These are phyloP conservation scores for Drosophila sucinea DNA, from an alignment of 1,140 invertebrate species.

Conservation along the genomic window DNA sequence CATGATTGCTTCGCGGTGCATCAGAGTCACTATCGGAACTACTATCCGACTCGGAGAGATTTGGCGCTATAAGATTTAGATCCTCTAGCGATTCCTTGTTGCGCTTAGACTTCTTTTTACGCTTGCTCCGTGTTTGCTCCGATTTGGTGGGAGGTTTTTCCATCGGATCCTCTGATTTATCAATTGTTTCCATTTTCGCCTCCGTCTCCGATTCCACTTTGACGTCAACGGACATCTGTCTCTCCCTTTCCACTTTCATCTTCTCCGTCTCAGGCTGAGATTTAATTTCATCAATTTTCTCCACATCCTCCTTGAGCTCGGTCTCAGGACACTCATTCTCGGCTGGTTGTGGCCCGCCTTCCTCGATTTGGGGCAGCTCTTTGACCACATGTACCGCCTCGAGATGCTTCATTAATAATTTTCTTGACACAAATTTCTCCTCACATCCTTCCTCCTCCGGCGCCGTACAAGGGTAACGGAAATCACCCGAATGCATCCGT, in stretches of 20 bases:
- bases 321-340: neutral
- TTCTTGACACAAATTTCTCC: slow-evolving; percentile 92
- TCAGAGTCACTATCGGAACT: slow-evolving; percentile 89
- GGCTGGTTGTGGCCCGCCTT: too few relatives aligned
- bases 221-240: neutral
- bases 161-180: slow-evolving; percentile 69
- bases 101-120: slow-evolving; percentile 86
- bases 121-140: slow-evolving; percentile 61
- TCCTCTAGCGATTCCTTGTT: slow-evolving; percentile 85
- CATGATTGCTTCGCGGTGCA: slow-evolving; percentile 30
- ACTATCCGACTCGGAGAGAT: slow-evolving; percentile 91
- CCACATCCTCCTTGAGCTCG: neutral
- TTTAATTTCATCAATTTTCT: slow-evolving; percentile 30
- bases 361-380: slow-evolving; percentile 29
- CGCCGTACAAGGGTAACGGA: slow-evolving; percentile 87
- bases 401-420: slow-evolving; percentile 89
- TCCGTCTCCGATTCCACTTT: slow-evolving; percentile 12
- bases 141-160: slow-evolving; percentile 34
- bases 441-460: slow-evolving; percentile 86
- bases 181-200: slow-evolving; percentile 11
- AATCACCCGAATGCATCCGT: slow-evolving; percentile 89
- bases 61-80: slow-evolving; percentile 89
- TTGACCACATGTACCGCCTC: slow-evolving; percentile 76
- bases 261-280: slow-evolving; percentile 11
- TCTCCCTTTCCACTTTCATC: neutral